Base-by-base conservation (phyloP, 2,113 vertebrate genomes). In the human (Homo sapiens) region DNA sequence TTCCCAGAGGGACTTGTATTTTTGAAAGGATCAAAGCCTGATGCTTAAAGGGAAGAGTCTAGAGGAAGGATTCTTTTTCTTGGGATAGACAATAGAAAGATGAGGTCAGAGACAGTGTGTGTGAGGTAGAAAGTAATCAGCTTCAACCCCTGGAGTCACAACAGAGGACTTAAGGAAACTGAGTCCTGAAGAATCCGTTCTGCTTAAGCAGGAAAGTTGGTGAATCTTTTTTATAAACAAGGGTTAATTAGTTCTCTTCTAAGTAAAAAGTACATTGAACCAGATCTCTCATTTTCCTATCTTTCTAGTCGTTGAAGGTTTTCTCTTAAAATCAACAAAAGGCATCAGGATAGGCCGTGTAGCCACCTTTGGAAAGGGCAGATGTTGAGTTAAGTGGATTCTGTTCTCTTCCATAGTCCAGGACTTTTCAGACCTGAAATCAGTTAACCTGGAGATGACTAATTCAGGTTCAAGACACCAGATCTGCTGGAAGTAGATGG, bases 401-500 rank as follows among this genome's bases (percentile, higher is more conserved):
- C 20, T 75, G 55, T 89, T 95, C 78, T 89, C 93, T 95, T 93
- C 90, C 87, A 85, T 91, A 72, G 89, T 82, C 88, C 35, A 66
- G 84, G 75, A 22, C 84, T 89, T 91, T 93, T 72, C 40, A 61
- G 66, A 57, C 90, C 76, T 93, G 76, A 76, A 82, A 78, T 89
- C 6, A n/a, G 38, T 95, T 95, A 86, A 92, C 72, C 78, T 97
- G 95, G 97, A 95, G 92, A 35, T 38, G 27, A 64, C 82, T 70
- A 48, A n/a, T 91, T 96, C 78, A 57, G 61, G 82, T 97, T 98
- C 96, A 92, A 97, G 98, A 80, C 88, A 93, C 94, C 84, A 48
- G 93, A 93, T 91, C 93, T 98, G 92, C 82, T 94, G 98, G 97
- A 92, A 89, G 95, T 87, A 94, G 95, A 85, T 18, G 59, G 89